Base-by-base conservation (phyloP, 2,888 invertebrate genomes). In the Lypha dubia region DNA sequence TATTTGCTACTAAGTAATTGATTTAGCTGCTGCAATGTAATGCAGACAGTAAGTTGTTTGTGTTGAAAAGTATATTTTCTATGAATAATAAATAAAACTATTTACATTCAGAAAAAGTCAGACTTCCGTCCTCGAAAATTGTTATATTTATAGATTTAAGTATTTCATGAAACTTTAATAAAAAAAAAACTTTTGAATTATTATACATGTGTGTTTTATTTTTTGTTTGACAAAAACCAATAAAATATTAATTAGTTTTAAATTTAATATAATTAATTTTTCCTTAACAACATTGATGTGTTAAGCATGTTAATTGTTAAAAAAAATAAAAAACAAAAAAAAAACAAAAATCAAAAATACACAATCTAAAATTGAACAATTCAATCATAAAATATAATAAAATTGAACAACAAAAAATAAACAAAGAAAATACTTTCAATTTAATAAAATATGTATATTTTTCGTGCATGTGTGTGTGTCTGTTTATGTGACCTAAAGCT, bases 191-290 rank as follows among this genome's bases (percentile, higher is more conserved):
- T 65, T 53, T 53, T 63, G 41, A 53, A 63, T 63, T 51, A 44
- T 63, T 62, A 62, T 62, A 24, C 7, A 38, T 15, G n/a, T 3
- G n/a, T 73, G 15, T 49, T 60, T 4, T 17, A 20, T 35, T 51
- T 68, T 3, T 4, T n/a, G n/a, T n/a, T n/a, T n/a, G 9, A 5
- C 11, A 56, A 53, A 56, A 56, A 32, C 41, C 75, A 67, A 65
- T 76, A 56, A 76, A 46, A 58, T 58, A 60, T 60, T 68, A 68
- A 77, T 77, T 68, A 38, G 49, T 13, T 41, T 49, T 49, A 17
- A 60, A 68, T 68, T 60, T 35, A n/a, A 79, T 63, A 63, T 70
- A 71, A 79, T 71, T 70, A 32, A n/a, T 44, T 77, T 71, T 79
- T 53, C 35, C 53, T 32, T 44, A 79, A 79, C 79, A 32, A 22